Base-by-base conservation (phyloP, 2,888 invertebrate genomes). In the Elaeidobius kamerunicus region DNA sequence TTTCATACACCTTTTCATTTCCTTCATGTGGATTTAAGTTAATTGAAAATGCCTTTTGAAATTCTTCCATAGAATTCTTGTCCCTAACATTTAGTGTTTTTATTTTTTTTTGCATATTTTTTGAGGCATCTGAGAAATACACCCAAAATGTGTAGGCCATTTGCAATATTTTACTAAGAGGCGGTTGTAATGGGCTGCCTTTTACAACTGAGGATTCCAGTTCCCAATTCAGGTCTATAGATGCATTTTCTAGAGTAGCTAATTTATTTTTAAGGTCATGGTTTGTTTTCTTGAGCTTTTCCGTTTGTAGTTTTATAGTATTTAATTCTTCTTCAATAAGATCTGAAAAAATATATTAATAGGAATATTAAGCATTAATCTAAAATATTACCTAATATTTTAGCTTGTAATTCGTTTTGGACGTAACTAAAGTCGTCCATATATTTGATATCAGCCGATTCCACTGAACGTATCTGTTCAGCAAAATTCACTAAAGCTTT, bases 401-500 rank as follows among this genome's bases (percentile, higher is more conserved):
- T 67, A 48, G 72, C 70, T 60, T 71, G 66, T 45, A 81, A 63
- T 55, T 71, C 74, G 51, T 65, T 67, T 63, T 77, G 75, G 2
- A 78, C 63, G 34, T 69, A 72, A 35, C 61, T 63, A 64, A 78
- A 79, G 46, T 73, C 65, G 53, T 76, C 76, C 32, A 78, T 72
- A 20, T 50, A 46, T 15, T 19, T 39, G 14, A 51, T 41, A 16
- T 42, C 15, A n/a, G 44, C 52, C 79, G 71, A 68, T 67, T 76
- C 72, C 60, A 78, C 73, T 65, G 73, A 74, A 60, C 69, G 73
- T 64, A 76, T 73, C 59, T 80, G 77, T 66, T 76, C 75, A 63
- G 76, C 73, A 63, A 76, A 71, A 70, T 78, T 78, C 71, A 73
- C 71, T 65, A 81, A 73, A 70, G 75, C 73, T 60, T 71, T 69